Conservation (phyloP, 2,113 vertebrate species). For the Tupaia tana region DNA sequence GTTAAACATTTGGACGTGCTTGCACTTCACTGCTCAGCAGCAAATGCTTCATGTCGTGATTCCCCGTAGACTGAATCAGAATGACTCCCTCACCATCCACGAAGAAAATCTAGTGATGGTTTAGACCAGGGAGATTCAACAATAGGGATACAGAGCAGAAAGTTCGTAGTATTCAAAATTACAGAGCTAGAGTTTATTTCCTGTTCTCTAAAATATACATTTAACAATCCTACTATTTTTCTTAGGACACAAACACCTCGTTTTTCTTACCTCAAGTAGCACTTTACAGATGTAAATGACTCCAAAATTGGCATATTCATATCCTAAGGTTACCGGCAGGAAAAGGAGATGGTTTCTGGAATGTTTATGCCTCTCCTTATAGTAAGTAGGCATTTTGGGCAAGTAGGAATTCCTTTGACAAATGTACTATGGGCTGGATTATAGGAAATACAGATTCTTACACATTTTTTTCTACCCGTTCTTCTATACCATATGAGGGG, state of each 20-base stretch:
- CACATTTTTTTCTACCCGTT: background rate
- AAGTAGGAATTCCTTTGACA: background rate
- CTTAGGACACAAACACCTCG: background rate
- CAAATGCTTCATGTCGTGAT: slow-evolving; percentile 39
- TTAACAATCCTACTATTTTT: background rate
- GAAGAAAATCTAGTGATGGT: background rate
- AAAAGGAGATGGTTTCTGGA: background rate
- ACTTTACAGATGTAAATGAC: background rate
- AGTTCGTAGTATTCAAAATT: background rate
- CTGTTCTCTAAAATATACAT: background rate
- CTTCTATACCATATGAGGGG: background rate
- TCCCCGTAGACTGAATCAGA: background rate
- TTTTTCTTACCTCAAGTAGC: background rate
- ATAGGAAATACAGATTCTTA: background rate
- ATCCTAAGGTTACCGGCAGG: background rate
- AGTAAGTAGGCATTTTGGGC: background rate
- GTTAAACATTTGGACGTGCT: background rate
- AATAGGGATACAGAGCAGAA: background rate
- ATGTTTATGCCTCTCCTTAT: background rate
- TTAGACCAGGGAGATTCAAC: background rate
- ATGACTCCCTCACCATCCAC: background rate
- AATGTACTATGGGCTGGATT: background rate
- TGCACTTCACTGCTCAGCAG: background rate
- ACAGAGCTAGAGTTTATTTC: background rate
- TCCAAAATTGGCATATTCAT: background rate